Base-by-base conservation (phyloP, 1,140 invertebrate species). In the Dryas iulia region DNA sequence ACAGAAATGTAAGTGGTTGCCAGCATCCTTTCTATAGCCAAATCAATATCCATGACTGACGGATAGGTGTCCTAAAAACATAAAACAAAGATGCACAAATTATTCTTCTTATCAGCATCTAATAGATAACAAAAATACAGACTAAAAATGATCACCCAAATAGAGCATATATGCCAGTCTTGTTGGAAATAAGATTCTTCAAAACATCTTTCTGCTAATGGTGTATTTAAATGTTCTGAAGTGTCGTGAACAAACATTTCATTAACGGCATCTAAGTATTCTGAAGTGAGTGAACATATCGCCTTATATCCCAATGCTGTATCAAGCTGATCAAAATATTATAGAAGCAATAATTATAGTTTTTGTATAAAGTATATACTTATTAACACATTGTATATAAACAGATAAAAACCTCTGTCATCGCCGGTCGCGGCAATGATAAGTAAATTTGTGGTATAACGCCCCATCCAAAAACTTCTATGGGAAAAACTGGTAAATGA, bases 401-500 rank as follows among this genome's bases (percentile, higher is more conserved):
- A 21, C 18, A 47, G 18, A 47, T 81, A 79, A n/a, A 14, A 21
- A 91, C 87, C 62, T 84, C 53, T n/a, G 61, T 25, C 33, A 81
- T 64, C 31, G 77, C 71, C 25, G 80, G 78, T 74, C 84, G 81
- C 10, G 72, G 77, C 60, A 89, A 68, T 24, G 73, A 78, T 58
- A 91, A 69, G 66, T 87, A 90, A 5, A 91, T 72, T 80, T 91
- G 89, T 18, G 87, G 87, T 66, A 90, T 84, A 6, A 86, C 87
- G 5, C 89, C 89, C 89, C 89, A 90, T 11, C 89, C 89, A 71
- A 80, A 84, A 28, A 90, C 78, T 73, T 90, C 83, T 59, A 91
- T 86, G 12, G 84, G 77, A 57, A 90, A 78, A 33, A 81, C 73
- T 21, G 87, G 89, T 14, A 89, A 70, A 66, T 88, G 83, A 2